A percentile compares a stretch with the other conserved stretches of the same genome.
phyloP scores from a whole-genome alignment of 2,888 invertebrate genomes.

The Coremacera marginata region DNA sequence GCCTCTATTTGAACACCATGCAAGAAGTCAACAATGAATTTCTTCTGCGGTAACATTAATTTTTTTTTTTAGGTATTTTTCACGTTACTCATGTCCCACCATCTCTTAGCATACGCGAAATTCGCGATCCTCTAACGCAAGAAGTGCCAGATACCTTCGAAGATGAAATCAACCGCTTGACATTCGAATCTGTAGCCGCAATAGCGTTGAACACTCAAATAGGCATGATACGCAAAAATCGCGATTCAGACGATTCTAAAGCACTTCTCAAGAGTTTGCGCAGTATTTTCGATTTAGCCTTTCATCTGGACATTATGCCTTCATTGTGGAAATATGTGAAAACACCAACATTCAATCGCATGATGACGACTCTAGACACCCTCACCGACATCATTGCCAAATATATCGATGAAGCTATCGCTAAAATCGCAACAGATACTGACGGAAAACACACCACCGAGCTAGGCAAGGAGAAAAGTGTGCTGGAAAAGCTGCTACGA shows the following conservation, averaged over 20 bases:
- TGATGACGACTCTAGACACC: conserved; percentile 48
- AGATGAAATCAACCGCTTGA: conserved; percentile 71
- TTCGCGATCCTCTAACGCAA: conserved; percentile 51
- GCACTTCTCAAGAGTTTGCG: conserved; percentile 47
- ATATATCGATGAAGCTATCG: conserved; percentile 62
- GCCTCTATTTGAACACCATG: conserved; percentile 70
- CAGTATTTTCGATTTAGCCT: conserved; percentile 47
- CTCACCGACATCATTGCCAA: conserved; percentile 51
- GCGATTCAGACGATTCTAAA: conserved; percentile 46
- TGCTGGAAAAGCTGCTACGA: conserved; percentile 75
- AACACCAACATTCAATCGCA: conserved; percentile 50
- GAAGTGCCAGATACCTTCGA: conserved; percentile 69
- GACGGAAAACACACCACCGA: conserved; percentile 57
- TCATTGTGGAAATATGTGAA: conserved; percentile 54
- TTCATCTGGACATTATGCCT: conserved; percentile 55
- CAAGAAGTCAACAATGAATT: conserved; percentile 68
- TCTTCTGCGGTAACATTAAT: conserved; percentile 37
- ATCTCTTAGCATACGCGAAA: conserved; percentile 50
- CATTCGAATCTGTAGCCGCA: conserved; percentile 70
- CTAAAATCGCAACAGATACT: conserved; percentile 49
- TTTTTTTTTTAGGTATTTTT: background rate
- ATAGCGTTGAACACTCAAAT: conserved; percentile 62
- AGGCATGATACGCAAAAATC: conserved; percentile 49
- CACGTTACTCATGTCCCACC: background rate
- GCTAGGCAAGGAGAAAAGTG: conserved; percentile 67